Base-by-base conservation (phyloP, 2,797 vertebrate species). In the Melanotaenia maccullochi region DNA sequence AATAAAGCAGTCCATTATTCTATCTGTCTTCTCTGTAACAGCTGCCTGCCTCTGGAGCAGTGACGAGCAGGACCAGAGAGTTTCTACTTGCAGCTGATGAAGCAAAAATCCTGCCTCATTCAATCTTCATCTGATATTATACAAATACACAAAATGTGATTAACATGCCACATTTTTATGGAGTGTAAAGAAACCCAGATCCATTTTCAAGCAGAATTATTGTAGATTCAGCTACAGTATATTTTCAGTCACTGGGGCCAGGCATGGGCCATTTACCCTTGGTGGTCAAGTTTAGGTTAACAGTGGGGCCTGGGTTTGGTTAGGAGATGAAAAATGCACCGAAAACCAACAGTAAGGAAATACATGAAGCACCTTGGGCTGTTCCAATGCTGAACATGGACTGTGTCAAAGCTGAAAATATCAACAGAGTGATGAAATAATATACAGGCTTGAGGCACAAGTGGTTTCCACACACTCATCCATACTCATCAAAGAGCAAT, bases 401-500 rank as follows among this genome's bases (percentile, higher is more conserved):
- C 73, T 78, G 66, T 76, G 79, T 84, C 84, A 79, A 73, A 85
- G 85, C 13, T 30, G 70, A 73, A 81, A 84, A 75, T 71, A 84
- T 89, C 86, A 90, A 89, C 85, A 84, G n/a, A 58, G 71, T 49
- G 35, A 72, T 84, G 75, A 77, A 90, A 89, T 79, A 88, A 86
- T 86, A 89, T 36, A 76, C 77, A 76, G 80, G 52, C 76, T 54
- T 57, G 60, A 73, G 83, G 47, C 72, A 59, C 65, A 64, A 84
- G 82, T 69, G 79, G 73, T 85, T 42, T 89, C 73, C 79, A 77
- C 74, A 68, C 77, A 78, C 54, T 75, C 36, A 1, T 77, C 84
- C 84, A 60, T 88, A 84, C 90, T 89, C 69, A 79, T 78, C 84
- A 73, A 70, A 72, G 52, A 58, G 47, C 14, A 73, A 79, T 28